Percentiles rank a stretch among this genome's conserved stretches.
Conservation (phyloP, 2,888 invertebrate species). For the Chymomyza amoena region DNA sequence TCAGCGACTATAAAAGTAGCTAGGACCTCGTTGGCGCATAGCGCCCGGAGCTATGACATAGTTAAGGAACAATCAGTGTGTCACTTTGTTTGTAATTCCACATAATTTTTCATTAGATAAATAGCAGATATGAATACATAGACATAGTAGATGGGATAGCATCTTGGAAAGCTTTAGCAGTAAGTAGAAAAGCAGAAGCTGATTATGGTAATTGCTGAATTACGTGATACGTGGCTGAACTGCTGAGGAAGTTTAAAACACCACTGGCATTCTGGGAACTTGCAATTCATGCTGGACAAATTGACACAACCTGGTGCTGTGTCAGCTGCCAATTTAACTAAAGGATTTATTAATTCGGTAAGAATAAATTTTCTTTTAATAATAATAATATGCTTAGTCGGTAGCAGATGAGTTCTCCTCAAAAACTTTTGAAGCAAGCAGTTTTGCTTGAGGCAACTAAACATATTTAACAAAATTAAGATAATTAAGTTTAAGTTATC, state of each 20-base stretch:
- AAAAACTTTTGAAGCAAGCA: neutral
- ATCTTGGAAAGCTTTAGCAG: neutral
- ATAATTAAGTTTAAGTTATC: conserved; percentile 54
- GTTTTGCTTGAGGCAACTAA: conserved; percentile 41
- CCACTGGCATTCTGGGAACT: conserved; percentile 27
- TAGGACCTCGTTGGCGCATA: neutral
- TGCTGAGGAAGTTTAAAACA: neutral
- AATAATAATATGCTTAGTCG: neutral
- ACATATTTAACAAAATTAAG: conserved; percentile 57
- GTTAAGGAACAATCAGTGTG: neutral
- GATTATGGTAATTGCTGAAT: conserved; percentile 39
- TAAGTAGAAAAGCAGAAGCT: neutral
- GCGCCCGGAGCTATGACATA: neutral
- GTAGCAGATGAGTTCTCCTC: conserved; percentile 2
- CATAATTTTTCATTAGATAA: conserved; percentile 58
- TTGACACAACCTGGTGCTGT: conserved; percentile 16
- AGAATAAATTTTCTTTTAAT: neutral
- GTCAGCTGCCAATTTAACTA: neutral
- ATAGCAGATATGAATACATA: conserved; percentile 20
- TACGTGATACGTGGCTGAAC: conserved; percentile 3
- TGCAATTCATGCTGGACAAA: conserved; percentile 42
- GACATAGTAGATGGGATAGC: neutral
- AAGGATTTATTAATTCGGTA: neutral
- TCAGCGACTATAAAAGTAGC: neutral
- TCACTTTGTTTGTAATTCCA: conserved; percentile 17